Evolutionary conservation across 2,797 vertebrate genomes (phyloP).

Genomic region (Cichlasoma orientale): DNA sequence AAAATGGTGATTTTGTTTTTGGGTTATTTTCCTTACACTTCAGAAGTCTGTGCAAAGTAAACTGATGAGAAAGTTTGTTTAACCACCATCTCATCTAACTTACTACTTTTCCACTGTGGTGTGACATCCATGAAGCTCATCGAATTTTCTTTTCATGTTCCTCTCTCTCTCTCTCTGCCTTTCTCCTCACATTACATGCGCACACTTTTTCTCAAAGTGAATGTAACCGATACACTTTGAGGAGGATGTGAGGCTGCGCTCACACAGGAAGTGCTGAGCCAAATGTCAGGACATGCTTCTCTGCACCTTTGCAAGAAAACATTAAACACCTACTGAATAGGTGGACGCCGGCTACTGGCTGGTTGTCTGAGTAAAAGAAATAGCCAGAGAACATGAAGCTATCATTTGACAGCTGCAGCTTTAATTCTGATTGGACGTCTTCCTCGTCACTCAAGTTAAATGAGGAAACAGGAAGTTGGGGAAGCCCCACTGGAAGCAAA

Average conservation of each 20-base stretch:
- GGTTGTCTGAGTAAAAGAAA: background rate
- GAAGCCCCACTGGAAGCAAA: background rate
- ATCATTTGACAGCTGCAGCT: background rate
- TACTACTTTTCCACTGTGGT: slow-evolving; percentile 37
- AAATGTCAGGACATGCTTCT: slow-evolving; percentile 55
- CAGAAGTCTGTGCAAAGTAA: background rate
- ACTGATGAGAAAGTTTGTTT: slow-evolving; percentile 22
- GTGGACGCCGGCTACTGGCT: background rate
- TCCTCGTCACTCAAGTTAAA: slow-evolving; percentile 11
- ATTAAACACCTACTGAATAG: background rate
- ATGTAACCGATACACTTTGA: slow-evolving; percentile 2
- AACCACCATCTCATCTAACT: slow-evolving; percentile 13
- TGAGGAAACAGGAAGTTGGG: slow-evolving; percentile 26
- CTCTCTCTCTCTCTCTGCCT: background rate
- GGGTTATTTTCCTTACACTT: background rate
- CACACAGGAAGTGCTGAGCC: slow-evolving; percentile 65
- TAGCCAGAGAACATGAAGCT: background rate
- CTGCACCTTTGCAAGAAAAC: slow-evolving; percentile 14
- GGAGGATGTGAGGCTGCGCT: slow-evolving; percentile 52
- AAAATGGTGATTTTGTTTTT: background rate
- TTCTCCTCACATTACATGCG: too few species aligned
- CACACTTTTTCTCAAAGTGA: slow-evolving; percentile 8
- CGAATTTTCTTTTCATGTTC: slow-evolving; percentile 21
- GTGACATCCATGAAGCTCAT: slow-evolving; percentile 7
- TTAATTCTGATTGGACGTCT: background rate